Conservation (phyloP, 1,140 invertebrate species). For the Bathynomus jamesi region DNA sequence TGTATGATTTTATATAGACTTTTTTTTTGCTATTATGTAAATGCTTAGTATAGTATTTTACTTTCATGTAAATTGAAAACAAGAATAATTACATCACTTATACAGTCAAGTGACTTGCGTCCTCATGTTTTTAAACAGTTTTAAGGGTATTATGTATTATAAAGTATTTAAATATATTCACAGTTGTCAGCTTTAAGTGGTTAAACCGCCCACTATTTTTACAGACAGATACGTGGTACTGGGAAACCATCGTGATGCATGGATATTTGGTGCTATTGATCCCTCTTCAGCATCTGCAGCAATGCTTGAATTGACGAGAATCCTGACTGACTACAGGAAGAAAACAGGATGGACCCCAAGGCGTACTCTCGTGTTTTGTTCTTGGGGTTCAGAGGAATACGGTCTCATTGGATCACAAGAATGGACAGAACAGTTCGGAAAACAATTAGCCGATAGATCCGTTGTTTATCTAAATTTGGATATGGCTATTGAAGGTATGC, state of each 20-base stretch:
- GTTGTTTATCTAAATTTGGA: conserved; percentile 45
- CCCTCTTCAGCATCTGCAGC: conserved; percentile 51
- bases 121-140: neutral
- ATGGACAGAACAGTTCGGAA: conserved; percentile 38
- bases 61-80: neutral
- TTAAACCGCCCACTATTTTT: no score
- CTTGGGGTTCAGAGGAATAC: conserved; percentile 41
- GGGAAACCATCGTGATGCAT: conserved; percentile 55
- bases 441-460: conserved; percentile 39
- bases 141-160: neutral
- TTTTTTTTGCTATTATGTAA: no score
- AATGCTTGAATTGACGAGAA: conserved; percentile 41
- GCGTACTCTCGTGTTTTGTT: conserved; percentile 47
- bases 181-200: neutral
- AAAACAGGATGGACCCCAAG: conserved; percentile 44
- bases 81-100: neutral
- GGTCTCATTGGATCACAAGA: conserved; percentile 40
- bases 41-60: neutral
- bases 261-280: conserved; percentile 53
- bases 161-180: no score
- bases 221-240: conserved; percentile 50
- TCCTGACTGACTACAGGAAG: conserved; percentile 22
- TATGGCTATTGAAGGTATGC: conserved; percentile 16
- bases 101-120: neutral
- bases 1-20: no score